A percentile compares a stretch with the other conserved stretches of the same genome.
Evolutionary conservation across 2,888 invertebrate genomes (phyloP).

Genomic region (Chrysomela aeneicollis): DNA sequence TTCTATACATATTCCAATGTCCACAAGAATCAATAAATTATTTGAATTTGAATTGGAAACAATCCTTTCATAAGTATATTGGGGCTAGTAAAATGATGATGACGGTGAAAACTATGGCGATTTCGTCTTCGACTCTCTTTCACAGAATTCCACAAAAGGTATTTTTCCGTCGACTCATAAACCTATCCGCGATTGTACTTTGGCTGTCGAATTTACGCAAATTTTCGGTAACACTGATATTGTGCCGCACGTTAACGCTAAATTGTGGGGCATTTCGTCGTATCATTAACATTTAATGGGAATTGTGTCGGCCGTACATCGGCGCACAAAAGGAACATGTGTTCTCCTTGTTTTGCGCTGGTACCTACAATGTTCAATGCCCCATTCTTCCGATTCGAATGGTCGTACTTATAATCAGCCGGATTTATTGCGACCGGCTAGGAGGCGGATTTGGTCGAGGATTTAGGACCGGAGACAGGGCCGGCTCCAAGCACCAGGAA

Average conservation of each 20-base stretch:
- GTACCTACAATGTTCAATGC: constrained; percentile 51
- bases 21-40: too few relatives aligned
- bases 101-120: too few relatives aligned
- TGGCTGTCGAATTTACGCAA: constrained; percentile 57
- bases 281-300: constrained; percentile 62
- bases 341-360: constrained; percentile 56
- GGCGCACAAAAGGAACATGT: constrained; percentile 59
- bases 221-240: constrained; percentile 54
- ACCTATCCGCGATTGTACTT: constrained; percentile 51
- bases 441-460: constrained; percentile 37
- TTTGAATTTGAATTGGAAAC: too few relatives aligned
- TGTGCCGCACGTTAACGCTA: constrained; percentile 57
- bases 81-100: too few relatives aligned
- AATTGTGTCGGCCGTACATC: constrained; percentile 58
- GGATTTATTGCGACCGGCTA: constrained; percentile 35
- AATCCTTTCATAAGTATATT: too few relatives aligned
- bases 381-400: constrained; percentile 48
- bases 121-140: too few relatives aligned
- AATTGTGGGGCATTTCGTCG: constrained; percentile 60
- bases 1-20: too few relatives aligned
- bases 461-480: background rate
- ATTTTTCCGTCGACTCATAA: constrained; percentile 31
- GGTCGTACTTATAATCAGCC: constrained; percentile 40
- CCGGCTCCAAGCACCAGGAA: background rate
- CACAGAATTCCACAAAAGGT: background rate